Evolutionary conservation across 1,140 invertebrate genomes (phyloP).

Genomic region (Diprion similis): DNA sequence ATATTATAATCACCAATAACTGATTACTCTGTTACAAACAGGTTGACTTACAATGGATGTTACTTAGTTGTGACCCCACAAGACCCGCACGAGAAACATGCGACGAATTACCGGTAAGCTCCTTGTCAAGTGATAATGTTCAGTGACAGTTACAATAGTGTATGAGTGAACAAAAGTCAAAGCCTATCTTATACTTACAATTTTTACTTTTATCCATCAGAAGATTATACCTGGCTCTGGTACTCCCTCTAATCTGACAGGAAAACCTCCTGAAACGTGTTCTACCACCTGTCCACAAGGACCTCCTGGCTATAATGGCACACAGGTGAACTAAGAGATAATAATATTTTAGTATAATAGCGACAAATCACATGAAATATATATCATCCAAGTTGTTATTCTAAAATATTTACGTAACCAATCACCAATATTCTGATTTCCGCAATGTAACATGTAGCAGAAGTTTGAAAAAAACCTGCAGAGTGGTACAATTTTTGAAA

Average conservation of each 20-base stretch:
- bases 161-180: neutral
- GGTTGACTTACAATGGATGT: conserved; percentile 85
- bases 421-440: too few species aligned
- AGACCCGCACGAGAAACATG: conserved; percentile 75
- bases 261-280: conserved; percentile 33
- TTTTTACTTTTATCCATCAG: too few species aligned
- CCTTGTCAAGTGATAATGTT: too few species aligned
- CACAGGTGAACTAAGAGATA: conserved; percentile 52
- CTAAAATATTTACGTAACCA: too few species aligned
- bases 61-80: conserved; percentile 79
- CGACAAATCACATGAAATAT: too few species aligned
- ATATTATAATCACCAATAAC: neutral
- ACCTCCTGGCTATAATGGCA: conserved; percentile 67
- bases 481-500: too few species aligned
- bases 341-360: neutral
- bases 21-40: conserved; percentile 47
- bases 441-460: too few species aligned
- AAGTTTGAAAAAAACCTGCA: too few species aligned
- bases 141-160: conserved; percentile 3
- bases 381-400: too few species aligned
- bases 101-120: conserved; percentile 67
- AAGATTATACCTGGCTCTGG: neutral
- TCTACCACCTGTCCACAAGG: conserved; percentile 67
- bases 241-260: neutral
- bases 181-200: too few species aligned